phyloP scores from a whole-genome alignment of 1,140 invertebrate genomes.

The Paramacrobiotus metropolitanus region DNA sequence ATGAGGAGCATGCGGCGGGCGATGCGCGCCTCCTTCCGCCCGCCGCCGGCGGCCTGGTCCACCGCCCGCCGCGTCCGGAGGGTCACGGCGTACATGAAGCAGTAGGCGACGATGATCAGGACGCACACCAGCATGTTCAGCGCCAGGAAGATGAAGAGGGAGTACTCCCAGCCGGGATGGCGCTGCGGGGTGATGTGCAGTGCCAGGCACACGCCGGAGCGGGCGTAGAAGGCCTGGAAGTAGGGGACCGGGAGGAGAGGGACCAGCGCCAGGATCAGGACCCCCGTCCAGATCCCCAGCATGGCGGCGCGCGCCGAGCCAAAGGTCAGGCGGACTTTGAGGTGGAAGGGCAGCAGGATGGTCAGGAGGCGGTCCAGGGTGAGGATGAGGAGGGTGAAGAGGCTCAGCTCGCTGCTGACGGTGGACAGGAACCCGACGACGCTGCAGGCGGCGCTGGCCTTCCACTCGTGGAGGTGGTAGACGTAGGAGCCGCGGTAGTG shows the following conservation, averaged over 20 bases:
- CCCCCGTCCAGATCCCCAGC: conserved; percentile 25
- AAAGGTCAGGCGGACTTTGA: conserved; percentile 19
- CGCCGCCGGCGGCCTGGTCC: conserved; percentile 14
- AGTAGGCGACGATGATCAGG: conserved; percentile 21
- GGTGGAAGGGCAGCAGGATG: conserved; percentile 30
- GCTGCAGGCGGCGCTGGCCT: conserved; percentile 27
- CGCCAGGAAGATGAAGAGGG: conserved; percentile 31
- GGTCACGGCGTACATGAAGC: conserved; percentile 23
- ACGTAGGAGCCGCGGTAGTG: conserved; percentile 30
- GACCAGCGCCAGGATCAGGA: conserved; percentile 23
- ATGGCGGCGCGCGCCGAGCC: conserved; percentile 24
- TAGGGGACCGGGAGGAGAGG: conserved; percentile 26
- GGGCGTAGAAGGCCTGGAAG: conserved; percentile 31
- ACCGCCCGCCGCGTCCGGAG: conserved; percentile 19
- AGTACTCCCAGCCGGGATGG: conserved; percentile 34
- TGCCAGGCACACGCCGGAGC: conserved; percentile 33
- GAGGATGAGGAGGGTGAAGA: conserved; percentile 33
- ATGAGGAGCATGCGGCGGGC: conserved; percentile 26
- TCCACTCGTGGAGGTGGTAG: conserved; percentile 27
- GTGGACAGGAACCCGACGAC: conserved; percentile 38
- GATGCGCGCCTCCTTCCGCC: conserved; percentile 19
- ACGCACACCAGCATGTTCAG: conserved; percentile 22
- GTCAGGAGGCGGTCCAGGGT: conserved; percentile 31
- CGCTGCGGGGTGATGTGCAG: conserved; percentile 31
- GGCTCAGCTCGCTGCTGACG: conserved; percentile 36